Evolutionary conservation across 2,113 vertebrate species (phyloP).

Genomic region (Calyptomena viridis): DNA sequence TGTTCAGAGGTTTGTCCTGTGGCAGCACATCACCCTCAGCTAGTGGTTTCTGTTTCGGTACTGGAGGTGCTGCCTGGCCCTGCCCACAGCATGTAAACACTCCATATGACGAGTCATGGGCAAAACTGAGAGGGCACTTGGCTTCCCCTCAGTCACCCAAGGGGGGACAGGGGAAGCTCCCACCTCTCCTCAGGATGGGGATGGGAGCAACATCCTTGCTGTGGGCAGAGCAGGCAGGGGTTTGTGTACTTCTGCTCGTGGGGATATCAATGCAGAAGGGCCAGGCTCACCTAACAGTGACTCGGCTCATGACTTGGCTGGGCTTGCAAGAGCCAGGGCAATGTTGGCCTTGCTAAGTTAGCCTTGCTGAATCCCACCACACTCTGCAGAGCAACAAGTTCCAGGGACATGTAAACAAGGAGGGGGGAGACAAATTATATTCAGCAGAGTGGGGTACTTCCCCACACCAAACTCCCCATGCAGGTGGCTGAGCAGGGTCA

Average conservation of each 20-base stretch:
- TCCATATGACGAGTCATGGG: neutral
- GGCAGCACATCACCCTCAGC: neutral
- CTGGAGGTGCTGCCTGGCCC: neutral
- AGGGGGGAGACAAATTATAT: neutral
- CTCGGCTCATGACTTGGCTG: fast-evolving
- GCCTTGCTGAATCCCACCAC: too few species aligned
- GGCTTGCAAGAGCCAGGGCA: neutral
- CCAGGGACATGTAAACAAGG: neutral
- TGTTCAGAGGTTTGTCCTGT: neutral
- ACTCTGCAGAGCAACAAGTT: neutral
- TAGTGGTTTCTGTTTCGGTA: neutral
- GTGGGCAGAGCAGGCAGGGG: neutral
- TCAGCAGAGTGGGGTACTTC: neutral
- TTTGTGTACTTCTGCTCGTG: neutral
- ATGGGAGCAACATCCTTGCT: neutral
- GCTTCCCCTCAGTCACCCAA: neutral
- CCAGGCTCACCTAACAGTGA: neutral
- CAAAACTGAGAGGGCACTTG: neutral
- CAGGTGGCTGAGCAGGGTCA: neutral
- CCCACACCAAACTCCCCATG: fast-evolving
- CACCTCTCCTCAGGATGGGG: neutral
- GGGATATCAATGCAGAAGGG: neutral
- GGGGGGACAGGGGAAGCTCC: neutral
- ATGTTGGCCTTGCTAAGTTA: too few species aligned
- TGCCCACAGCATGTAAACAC: fast-evolving